Evolutionary conservation across 35 echinoderm and acorn worm genomes (phyloP), one percentile per base, ranked within the genome.

Genomic region (Holothuria glaberrima): DNA sequence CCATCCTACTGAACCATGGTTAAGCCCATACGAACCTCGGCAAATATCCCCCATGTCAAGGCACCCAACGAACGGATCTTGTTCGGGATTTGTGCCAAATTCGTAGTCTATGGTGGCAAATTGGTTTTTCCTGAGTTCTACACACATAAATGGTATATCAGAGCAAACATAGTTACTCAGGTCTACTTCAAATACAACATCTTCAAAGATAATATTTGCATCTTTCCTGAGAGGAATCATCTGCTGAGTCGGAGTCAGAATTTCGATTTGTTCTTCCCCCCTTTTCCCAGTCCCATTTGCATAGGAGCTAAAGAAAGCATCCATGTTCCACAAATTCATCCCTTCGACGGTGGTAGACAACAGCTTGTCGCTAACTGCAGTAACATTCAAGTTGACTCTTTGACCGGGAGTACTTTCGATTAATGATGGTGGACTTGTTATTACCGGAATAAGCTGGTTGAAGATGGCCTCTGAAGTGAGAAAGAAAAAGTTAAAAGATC

Each of bases 141-240:
- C 34, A 30, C 85, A 87, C 85, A 87, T 87, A 17, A 30, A 87
- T 9, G 85, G 85, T 20, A 87, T 71, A 48, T 87, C 85, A 46
- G 31, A 20, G 33, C 85, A 87, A 3, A 33, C 46, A 20, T 29
- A 16, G 10, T 50, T 62, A 14, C 85, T 87, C 16, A 87, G 17
- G 44, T 87, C 85, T 27, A 71, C 85, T 25, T 87, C 85, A 32
- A 87, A 34, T 30, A 46, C 44, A 10, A 87, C 85, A 65, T 87
- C 66, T 29, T 87, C 45, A 9, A 87, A 25, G 7, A 41, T 0
- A 27, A 87, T 16, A 48, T 87, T 31, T 19, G 0, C 19, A 30
- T 71, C 38, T 70, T 87, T 71, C 24, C 17, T 65, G 13, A 87
- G 60, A 22, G 85, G 61, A 13, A 69, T 14, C 20, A n/a, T 87